Percentiles rank a stretch among this genome's conserved stretches.
These are phyloP conservation scores for Cassiopea xamachana DNA, from an alignment of 30 jellyfish, hydroid and myxozoan genomes.

Conservation along the genomic window DNA sequence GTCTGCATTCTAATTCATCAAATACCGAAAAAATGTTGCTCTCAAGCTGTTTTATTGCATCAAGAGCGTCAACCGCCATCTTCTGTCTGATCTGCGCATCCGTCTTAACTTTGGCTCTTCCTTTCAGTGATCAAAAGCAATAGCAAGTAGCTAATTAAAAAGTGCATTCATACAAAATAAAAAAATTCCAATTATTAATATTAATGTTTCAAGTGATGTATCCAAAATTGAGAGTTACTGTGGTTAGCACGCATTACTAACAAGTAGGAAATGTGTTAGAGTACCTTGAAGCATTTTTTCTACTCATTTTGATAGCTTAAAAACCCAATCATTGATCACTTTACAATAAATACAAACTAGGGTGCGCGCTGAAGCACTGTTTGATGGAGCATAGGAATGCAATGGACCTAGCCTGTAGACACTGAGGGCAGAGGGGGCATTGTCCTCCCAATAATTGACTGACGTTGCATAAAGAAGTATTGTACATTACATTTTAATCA, in stretches of 20 bases:
- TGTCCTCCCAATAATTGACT: too few species aligned
- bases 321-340: too few species aligned
- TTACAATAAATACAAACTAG: too few species aligned
- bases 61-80: neutral
- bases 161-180: neutral
- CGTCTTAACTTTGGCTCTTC: slow-evolving; percentile 31
- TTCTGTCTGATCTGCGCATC: neutral
- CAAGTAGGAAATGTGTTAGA: neutral
- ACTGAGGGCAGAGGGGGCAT: too few species aligned
- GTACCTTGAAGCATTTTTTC: neutral
- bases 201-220: neutral
- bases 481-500: too few species aligned
- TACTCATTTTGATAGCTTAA: neutral
- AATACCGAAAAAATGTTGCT: neutral
- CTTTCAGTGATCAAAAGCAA: neutral
- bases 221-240: neutral
- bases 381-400: too few species aligned
- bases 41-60: slow-evolving; percentile 3
- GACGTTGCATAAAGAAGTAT: too few species aligned
- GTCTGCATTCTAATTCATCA: neutral
- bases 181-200: neutral
- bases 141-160: too few species aligned
- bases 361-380: too few species aligned
- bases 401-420: too few species aligned
- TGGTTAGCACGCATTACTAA: neutral